phyloP scores from a whole-genome alignment of 2,797 vertebrate species.

The Bradypodion ventrale region DNA sequence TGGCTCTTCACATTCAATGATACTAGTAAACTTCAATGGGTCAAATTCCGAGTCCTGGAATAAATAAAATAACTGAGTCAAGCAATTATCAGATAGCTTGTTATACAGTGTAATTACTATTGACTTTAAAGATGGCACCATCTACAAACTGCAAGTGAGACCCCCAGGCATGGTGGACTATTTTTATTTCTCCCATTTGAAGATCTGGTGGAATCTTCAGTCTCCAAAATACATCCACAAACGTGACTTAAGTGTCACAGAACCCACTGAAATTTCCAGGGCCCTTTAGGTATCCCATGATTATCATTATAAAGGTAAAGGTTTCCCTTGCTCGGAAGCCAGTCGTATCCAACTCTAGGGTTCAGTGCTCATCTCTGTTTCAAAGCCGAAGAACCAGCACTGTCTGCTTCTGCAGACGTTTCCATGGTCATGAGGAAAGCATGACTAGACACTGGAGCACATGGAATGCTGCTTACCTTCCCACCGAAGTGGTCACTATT shows the following conservation, averaged over 20 bases:
- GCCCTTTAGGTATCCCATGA: not conserved
- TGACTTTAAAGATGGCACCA: not conserved
- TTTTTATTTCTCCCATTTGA: not conserved
- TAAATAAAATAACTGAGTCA: conserved; percentile 24
- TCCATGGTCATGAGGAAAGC: too few species aligned
- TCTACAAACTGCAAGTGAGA: not conserved
- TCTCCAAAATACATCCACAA: not conserved
- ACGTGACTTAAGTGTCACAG: not conserved
- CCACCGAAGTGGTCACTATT: too few species aligned
- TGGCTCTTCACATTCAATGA: conserved; percentile 96
- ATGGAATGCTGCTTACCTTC: too few species aligned
- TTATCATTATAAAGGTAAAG: too few species aligned
- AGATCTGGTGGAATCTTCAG: not conserved
- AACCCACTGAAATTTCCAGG: not conserved
- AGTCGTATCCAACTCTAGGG: too few species aligned
- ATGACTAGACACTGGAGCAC: too few species aligned
- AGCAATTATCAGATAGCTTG: conserved; percentile 34
- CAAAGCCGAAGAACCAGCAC: too few species aligned
- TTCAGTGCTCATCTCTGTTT: too few species aligned
- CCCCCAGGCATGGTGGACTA: not conserved
- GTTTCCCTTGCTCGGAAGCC: too few species aligned
- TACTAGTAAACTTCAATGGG: conserved; percentile 89
- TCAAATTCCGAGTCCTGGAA: conserved; percentile 94
- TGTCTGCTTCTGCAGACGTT: too few species aligned
- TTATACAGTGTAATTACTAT: not conserved